Conservation (phyloP, 2,113 vertebrate genomes). For the Aldabrachelys gigantea region DNA sequence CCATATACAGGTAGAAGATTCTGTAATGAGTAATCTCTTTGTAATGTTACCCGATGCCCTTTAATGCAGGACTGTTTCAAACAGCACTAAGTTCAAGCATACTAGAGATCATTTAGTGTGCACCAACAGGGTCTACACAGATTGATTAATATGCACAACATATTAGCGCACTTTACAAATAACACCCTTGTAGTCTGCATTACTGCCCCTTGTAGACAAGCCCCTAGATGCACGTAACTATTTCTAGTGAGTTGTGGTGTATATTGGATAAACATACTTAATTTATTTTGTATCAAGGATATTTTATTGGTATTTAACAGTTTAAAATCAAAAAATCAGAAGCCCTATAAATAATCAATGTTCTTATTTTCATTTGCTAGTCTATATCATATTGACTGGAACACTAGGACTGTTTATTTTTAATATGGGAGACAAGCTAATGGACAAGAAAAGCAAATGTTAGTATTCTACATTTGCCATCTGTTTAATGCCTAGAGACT, state of each 20-base stretch:
- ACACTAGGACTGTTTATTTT: background rate
- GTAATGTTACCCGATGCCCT: background rate
- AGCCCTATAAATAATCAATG: background rate
- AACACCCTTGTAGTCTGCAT: background rate
- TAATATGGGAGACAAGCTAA: background rate
- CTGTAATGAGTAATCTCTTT: too few relatives aligned
- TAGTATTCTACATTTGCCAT: background rate
- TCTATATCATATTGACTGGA: background rate
- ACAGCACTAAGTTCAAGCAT: background rate
- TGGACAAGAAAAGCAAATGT: background rate
- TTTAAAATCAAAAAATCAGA: background rate
- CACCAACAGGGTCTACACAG: background rate
- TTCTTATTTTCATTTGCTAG: background rate
- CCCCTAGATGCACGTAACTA: background rate
- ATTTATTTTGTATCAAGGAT: background rate
- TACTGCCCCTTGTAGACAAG: background rate
- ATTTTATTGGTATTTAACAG: background rate
- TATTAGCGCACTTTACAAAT: background rate
- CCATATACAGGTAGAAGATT: too few relatives aligned
- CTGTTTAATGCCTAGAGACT: background rate
- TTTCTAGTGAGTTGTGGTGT: background rate
- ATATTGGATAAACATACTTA: background rate
- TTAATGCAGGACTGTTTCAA: background rate
- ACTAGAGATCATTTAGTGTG: background rate
- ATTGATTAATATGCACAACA: background rate